Percentiles rank a stretch among this genome's conserved stretches.
Evolutionary conservation across 2,888 invertebrate species (phyloP).

Genomic region (Lepidochrysops patricia): DNA sequence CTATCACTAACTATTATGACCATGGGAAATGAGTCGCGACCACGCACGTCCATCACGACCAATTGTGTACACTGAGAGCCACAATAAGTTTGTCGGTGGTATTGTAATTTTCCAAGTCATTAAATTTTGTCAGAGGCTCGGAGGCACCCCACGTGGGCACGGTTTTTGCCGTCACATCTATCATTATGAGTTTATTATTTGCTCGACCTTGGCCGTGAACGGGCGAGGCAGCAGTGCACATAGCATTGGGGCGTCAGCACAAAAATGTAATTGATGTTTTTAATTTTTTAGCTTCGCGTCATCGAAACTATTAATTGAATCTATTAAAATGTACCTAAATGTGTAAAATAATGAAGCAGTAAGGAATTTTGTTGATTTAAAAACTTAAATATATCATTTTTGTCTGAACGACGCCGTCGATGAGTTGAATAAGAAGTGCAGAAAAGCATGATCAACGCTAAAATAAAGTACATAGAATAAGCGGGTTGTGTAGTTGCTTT

Average conservation of each 20-base stretch:
- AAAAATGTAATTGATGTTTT: constrained; percentile 1
- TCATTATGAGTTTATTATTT: constrained; percentile 64
- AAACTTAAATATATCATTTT: neutral
- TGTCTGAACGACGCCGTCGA: neutral
- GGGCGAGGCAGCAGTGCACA: constrained; percentile 25
- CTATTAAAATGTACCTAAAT: neutral
- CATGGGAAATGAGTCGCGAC: neutral
- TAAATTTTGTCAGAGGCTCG: constrained; percentile 52
- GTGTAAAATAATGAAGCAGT: neutral
- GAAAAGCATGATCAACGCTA: neutral
- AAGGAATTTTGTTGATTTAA: neutral
- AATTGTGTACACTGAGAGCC: neutral
- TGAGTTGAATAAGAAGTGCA: neutral
- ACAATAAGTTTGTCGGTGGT: constrained; percentile 36
- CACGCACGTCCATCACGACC: neutral
- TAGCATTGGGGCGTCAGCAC: constrained; percentile 3
- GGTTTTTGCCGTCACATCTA: constrained; percentile 41
- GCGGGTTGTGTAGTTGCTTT: neutral
- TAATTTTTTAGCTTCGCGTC: neutral
- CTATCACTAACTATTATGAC: neutral
- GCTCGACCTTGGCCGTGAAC: constrained; percentile 72
- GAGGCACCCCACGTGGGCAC: constrained; percentile 59
- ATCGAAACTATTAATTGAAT: neutral
- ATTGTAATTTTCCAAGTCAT: constrained; percentile 61
- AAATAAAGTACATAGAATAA: neutral